These are phyloP conservation scores for Bombus waltoni DNA, from an alignment of 1,140 invertebrate genomes.

Conservation along the genomic window DNA sequence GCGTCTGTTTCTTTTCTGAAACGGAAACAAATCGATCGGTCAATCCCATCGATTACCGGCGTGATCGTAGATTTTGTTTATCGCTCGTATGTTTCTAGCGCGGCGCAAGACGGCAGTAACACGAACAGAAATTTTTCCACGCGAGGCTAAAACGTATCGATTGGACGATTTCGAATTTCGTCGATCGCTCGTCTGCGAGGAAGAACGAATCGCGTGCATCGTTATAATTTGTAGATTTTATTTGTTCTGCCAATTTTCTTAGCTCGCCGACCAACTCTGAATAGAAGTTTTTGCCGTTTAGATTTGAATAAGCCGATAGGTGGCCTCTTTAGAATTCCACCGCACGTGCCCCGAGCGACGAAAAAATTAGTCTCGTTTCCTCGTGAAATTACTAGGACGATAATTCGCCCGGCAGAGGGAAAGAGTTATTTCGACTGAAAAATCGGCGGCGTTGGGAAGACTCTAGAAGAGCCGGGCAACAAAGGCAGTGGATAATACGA, in stretches of 20 bases:
- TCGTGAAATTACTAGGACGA: constrained; percentile 11
- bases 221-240: too few species aligned
- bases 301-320: neutral
- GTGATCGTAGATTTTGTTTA: neutral
- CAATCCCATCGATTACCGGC: neutral
- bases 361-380: constrained; percentile 11
- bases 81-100: too few species aligned
- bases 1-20: too few species aligned
- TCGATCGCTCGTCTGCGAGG: too few species aligned
- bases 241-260: neutral
- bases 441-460: neutral
- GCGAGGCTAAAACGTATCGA: too few species aligned
- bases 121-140: too few species aligned
- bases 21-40: too few species aligned
- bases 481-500: neutral
- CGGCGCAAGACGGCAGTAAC: neutral
- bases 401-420: neutral
- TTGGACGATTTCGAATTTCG: too few species aligned
- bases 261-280: neutral
- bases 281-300: neutral
- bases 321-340: neutral
- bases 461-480: neutral
- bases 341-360: neutral
- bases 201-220: too few species aligned
- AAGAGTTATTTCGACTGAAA: neutral